Evolutionary conservation across 2,113 vertebrate species (phyloP).

Genomic region (Zingel zingel): DNA sequence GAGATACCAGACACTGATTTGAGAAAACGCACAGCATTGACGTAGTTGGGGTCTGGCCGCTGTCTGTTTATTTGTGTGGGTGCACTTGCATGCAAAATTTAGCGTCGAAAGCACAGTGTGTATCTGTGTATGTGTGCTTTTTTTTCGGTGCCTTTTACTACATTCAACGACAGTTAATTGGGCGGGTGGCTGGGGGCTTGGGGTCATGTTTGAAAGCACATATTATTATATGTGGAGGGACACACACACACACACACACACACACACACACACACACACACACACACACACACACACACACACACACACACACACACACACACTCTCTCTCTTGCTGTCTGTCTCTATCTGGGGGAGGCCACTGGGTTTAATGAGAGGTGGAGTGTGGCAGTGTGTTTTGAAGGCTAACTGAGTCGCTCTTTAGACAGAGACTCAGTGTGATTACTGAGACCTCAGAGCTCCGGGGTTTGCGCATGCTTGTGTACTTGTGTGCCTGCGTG

Average conservation of each 20-base stretch:
- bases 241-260: slow-evolving; percentile 42
- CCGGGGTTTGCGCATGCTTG: slow-evolving; percentile 46
- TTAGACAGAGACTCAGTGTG: slow-evolving; percentile 68
- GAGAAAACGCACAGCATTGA: slow-evolving; percentile 30
- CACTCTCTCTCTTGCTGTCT: not conserved
- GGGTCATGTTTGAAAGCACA: slow-evolving; percentile 71
- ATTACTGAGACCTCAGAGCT: slow-evolving; percentile 75
- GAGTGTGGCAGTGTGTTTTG: slow-evolving; percentile 71
- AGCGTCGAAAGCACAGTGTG: slow-evolving; percentile 24
- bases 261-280: no score
- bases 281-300: no score
- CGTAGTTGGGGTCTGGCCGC: slow-evolving; percentile 5
- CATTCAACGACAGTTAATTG: slow-evolving; percentile 53
- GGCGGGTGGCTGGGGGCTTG: slow-evolving; percentile 30
- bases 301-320: slow-evolving; percentile 34
- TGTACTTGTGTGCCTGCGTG: slow-evolving; percentile 18
- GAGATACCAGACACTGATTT: slow-evolving; percentile 9
- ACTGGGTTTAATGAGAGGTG: slow-evolving; percentile 76
- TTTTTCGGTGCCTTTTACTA: slow-evolving; percentile 31
- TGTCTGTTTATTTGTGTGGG: slow-evolving; percentile 51
- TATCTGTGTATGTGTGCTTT: slow-evolving; percentile 25
- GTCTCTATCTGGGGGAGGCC: slow-evolving; percentile 59
- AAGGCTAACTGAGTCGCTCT: slow-evolving; percentile 64
- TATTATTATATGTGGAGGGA: slow-evolving; percentile 68
- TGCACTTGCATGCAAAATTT: slow-evolving; percentile 23